phyloP scores from a whole-genome alignment of 2,888 invertebrate genomes.

The Horisme vitalbata region DNA sequence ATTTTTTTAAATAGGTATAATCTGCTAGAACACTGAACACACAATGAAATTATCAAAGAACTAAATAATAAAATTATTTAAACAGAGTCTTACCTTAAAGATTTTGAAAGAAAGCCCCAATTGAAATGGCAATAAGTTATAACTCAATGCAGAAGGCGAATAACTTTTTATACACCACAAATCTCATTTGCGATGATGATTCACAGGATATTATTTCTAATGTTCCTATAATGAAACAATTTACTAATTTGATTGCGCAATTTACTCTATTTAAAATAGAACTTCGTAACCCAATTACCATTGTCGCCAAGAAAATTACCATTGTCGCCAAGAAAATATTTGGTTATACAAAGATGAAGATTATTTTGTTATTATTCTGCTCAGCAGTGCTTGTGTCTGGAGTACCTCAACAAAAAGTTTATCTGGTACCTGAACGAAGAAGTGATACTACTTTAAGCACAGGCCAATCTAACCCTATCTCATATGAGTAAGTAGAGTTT shows the following conservation, averaged over 20 bases:
- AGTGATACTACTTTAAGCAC: slow-evolving; percentile 12
- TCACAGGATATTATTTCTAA: slow-evolving; percentile 14
- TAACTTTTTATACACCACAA: slow-evolving; percentile 15
- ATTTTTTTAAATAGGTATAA: no score
- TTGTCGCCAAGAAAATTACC: no score
- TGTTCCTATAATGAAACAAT: slow-evolving; percentile 5
- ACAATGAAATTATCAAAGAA: no score
- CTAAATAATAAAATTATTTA: no score
- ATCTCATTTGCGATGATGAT: slow-evolving; percentile 8
- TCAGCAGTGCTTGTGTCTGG: slow-evolving; percentile 9
- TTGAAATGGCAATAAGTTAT: neutral
- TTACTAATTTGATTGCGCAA: slow-evolving; percentile 19
- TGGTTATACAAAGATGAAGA: slow-evolving; percentile 13
- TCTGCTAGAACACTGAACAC: no score
- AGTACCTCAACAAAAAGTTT: slow-evolving; percentile 25
- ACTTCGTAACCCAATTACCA: no score
- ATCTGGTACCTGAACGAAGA: slow-evolving; percentile 35
- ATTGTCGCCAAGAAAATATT: no score
- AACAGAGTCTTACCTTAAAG: slow-evolving; percentile 14
- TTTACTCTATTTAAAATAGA: neutral
- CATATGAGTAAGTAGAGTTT: slow-evolving; percentile 26
- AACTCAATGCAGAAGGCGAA: neutral
- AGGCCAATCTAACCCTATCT: slow-evolving; percentile 5
- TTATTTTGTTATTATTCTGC: slow-evolving; percentile 12
- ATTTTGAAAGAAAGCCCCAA: neutral